Evolutionary conservation across 2,888 invertebrate genomes (phyloP).

Genomic region (Polia nebulosa): DNA sequence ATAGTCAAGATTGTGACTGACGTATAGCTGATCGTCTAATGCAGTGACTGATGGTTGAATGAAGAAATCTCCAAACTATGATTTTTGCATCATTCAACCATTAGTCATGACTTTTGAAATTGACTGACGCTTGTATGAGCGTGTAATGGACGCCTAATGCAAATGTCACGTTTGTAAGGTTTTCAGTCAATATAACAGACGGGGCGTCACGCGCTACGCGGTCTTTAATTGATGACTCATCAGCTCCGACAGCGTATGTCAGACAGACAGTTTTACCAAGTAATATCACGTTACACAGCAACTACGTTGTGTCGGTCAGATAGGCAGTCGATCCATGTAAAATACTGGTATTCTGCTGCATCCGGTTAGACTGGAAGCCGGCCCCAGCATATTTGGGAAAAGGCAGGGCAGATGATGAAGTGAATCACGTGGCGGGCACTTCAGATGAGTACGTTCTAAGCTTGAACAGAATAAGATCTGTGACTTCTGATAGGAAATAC

Average conservation of each 20-base stretch:
- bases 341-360: not conserved
- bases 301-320: not conserved
- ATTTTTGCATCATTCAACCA: no score
- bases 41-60: no score
- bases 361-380: not conserved
- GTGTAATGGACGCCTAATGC: no score
- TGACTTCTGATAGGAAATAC: constrained; percentile 23
- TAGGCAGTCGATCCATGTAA: not conserved
- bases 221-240: not conserved
- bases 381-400: no score
- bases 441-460: not conserved
- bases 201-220: not conserved
- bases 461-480: not conserved
- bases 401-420: no score
- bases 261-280: not conserved
- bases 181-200: not conserved
- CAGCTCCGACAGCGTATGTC: not conserved
- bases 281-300: not conserved
- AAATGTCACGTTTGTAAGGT: not conserved
- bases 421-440: not conserved
- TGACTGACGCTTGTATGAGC: no score
- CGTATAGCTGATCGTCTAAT: no score
- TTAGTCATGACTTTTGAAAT: no score
- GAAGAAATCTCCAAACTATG: no score
- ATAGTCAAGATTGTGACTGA: no score